phyloP scores from a whole-genome alignment of 2,888 invertebrate species.

The Heliconius charithonia region DNA sequence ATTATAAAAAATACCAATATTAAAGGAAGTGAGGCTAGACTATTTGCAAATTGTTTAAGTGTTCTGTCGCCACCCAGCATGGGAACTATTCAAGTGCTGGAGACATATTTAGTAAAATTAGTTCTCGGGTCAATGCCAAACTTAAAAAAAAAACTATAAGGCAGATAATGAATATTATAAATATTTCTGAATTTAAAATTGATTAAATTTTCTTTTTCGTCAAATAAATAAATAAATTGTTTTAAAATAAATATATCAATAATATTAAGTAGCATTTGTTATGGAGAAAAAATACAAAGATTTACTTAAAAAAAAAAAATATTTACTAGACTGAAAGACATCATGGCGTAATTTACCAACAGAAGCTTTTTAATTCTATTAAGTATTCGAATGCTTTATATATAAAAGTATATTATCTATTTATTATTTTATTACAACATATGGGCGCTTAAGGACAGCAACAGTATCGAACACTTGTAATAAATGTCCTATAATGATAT shows the following conservation, averaged over 20 bases:
- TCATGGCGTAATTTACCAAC: too few relatives aligned
- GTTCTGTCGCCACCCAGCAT: conserved; percentile 82
- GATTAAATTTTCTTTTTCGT: neutral
- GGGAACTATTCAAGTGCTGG: conserved; percentile 70
- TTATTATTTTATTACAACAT: neutral
- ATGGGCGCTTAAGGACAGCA: conserved; percentile 39
- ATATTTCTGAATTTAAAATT: neutral
- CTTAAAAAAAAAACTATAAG: conserved; percentile 8
- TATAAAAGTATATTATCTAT: neutral
- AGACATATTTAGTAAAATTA: conserved; percentile 60
- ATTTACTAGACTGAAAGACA: too few relatives aligned
- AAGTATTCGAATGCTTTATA: neutral
- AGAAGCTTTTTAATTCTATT: too few relatives aligned
- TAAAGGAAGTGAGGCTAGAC: conserved; percentile 78
- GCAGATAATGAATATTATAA: neutral
- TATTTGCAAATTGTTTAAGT: conserved; percentile 79
- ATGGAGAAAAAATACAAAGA: too few relatives aligned
- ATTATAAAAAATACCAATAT: conserved; percentile 47
- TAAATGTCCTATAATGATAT: conserved; percentile 65
- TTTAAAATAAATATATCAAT: too few relatives aligned
- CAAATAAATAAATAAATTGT: too few relatives aligned
- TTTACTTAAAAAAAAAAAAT: too few relatives aligned
- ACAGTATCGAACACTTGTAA: conserved; percentile 59
- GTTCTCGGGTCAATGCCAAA: neutral
- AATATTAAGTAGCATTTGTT: too few relatives aligned